Percentiles rank a stretch among this genome's conserved stretches.
Conservation (phyloP, 2,113 vertebrate species). For the Petromus typicus region DNA sequence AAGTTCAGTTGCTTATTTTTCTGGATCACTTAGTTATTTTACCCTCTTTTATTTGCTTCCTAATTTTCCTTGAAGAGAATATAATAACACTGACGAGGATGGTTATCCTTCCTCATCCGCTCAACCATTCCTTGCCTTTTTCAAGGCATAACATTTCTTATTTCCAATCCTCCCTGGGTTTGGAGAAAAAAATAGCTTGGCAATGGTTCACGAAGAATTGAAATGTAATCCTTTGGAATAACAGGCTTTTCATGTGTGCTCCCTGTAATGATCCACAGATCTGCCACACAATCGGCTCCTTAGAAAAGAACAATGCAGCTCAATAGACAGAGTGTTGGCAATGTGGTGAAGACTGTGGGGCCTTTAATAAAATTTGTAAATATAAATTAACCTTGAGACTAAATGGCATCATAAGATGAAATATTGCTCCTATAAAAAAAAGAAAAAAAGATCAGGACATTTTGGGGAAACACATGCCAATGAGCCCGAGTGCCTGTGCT, state of each 20-base stretch:
- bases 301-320: constrained; percentile 73
- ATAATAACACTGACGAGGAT: constrained; percentile 42
- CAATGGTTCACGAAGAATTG: constrained; percentile 82
- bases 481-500: constrained; percentile 58
- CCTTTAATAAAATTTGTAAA: constrained; percentile 65
- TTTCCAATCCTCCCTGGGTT: constrained; percentile 70
- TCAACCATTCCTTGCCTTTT: constrained; percentile 54
- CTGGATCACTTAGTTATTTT: constrained; percentile 55
- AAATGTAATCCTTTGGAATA: constrained; percentile 83
- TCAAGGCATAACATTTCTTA: constrained; percentile 73
- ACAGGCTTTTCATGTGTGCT: constrained; percentile 81
- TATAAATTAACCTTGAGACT: constrained; percentile 67
- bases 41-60: constrained; percentile 55
- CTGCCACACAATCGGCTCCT: constrained; percentile 75
- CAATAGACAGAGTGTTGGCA: constrained; percentile 65
- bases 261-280: constrained; percentile 68
- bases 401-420: constrained; percentile 70
- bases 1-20: constrained; percentile 46
- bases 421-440: constrained; percentile 58
- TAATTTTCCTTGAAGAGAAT: constrained; percentile 54
- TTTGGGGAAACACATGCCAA: constrained; percentile 77
- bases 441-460: constrained; percentile 28
- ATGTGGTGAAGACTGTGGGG: constrained; percentile 51
- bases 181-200: constrained; percentile 76
- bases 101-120: constrained; percentile 44